Evolutionary conservation across 2,113 vertebrate species (phyloP), one percentile per base, ranked within the genome.

Genomic region (Dasypus novemcinctus): DNA sequence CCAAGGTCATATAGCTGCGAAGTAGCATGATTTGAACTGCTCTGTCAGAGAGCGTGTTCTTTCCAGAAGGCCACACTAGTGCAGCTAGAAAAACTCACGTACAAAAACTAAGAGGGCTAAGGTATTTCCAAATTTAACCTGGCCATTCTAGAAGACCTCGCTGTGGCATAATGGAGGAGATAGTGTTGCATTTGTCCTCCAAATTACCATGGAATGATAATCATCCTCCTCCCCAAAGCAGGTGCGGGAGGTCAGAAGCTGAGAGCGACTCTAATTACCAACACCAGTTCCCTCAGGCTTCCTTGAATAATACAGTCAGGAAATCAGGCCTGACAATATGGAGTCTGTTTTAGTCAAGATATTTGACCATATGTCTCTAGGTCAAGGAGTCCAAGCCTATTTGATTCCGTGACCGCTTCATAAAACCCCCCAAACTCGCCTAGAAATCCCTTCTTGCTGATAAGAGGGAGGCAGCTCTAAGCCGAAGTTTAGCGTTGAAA

Each of bases 181-280:
- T 1, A 31, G 21, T 25, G 1, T 31, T 69, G 33, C 8, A 11
- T 52, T 72, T 90, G 91, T 75, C 95, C 95, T 96, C 36, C 84
- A 95, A 94, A 71, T 84, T 64, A 36, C 85, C 71, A 4, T 25
- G 54, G 80, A 84, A 79, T 81, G 29, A 46, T 33, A 54, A 68
- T 83, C 43, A 75, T 63, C 33, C 31, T 36, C 1, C 27, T 63
- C 68, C 75, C 80, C 74, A 41, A 84, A 95, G 72, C 97, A 96
- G 93, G 88, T 96, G 91, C 68, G 75, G 75, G 71, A 84, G 84
- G 85, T 87, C 85, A 90, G 49, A 95, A 90, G 85, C 64, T 75
- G 61, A 72, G 46, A 72, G 46, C 83, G 41, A 38, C 85, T 90
- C 69, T 94, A 93, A 94, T 96, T 94, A 96, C 68, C 81, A 69